Conservation (phyloP, 2,113 vertebrate species). For the Rhadina sibilatrix region DNA sequence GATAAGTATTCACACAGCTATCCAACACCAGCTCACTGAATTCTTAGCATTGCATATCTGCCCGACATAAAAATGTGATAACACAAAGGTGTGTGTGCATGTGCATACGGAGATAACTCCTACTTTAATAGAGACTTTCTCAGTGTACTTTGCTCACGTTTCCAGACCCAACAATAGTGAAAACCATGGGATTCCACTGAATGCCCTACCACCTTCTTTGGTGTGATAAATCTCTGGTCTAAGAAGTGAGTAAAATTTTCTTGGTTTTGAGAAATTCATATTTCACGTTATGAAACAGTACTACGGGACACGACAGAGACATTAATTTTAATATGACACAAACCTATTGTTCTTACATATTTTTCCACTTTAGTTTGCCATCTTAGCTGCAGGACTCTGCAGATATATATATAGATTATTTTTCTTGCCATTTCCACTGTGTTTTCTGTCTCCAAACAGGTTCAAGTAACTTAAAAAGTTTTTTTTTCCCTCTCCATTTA, state of each 20-base stretch:
- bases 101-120: rapidly evolving
- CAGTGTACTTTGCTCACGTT: background rate
- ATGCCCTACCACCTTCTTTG: background rate
- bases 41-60: background rate
- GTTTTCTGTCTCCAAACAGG: background rate
- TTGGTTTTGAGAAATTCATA: background rate
- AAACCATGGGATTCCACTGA: background rate
- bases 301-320: background rate
- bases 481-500: background rate
- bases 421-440: background rate
- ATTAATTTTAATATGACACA: background rate
- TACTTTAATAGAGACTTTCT: background rate
- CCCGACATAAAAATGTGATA: background rate
- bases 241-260: background rate
- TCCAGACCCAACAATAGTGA: background rate
- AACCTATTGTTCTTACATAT: background rate
- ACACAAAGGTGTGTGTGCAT: background rate
- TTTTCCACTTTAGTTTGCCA: background rate
- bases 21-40: background rate
- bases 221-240: background rate
- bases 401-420: background rate
- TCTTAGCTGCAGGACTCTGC: background rate
- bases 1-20: background rate
- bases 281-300: background rate
- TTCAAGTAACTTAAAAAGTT: background rate